Conservation (phyloP, 2,888 invertebrate genomes). For the Melinaea marsaeus region DNA sequence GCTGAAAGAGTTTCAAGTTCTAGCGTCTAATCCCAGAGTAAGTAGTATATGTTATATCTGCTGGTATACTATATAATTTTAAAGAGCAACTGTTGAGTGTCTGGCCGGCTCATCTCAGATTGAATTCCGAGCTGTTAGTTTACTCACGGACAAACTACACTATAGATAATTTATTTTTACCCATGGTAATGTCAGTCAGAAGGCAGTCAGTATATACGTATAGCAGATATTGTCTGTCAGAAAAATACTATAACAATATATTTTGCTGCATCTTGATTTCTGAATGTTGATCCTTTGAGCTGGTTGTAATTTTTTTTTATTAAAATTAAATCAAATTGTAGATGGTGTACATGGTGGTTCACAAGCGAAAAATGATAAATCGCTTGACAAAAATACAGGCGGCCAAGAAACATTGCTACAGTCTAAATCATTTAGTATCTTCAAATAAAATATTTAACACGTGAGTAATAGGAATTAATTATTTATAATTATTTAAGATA, state of each 20-base stretch:
- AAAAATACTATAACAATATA: too few species aligned
- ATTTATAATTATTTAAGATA: slow-evolving; percentile 1
- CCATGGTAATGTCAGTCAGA: too few species aligned
- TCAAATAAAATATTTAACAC: slow-evolving; percentile 62
- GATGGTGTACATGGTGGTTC: slow-evolving; percentile 61
- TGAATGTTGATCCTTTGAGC: too few species aligned
- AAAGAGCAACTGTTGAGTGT: too few species aligned
- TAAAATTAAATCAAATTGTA: slow-evolving; percentile 32
- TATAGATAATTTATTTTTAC: too few species aligned
- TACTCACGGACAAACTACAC: too few species aligned
- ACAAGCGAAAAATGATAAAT: slow-evolving; percentile 61
- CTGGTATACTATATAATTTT: not conserved
- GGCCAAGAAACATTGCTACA: slow-evolving; percentile 65
- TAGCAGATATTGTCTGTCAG: too few species aligned
- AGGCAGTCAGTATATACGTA: too few species aligned
- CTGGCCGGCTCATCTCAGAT: too few species aligned
- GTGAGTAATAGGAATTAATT: slow-evolving; percentile 45
- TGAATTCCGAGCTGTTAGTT: too few species aligned
- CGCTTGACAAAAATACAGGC: slow-evolving; percentile 58
- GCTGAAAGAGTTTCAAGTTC: slow-evolving; percentile 79
- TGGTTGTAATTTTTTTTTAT: not conserved
- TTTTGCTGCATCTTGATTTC: too few species aligned
- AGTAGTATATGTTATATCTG: slow-evolving; percentile 30
- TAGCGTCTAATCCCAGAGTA: slow-evolving; percentile 79
- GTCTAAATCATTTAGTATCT: slow-evolving; percentile 61